These are phyloP conservation scores for Acrocephalus scirpaceus DNA, from an alignment of 2,797 vertebrate species.

Conservation along the genomic window DNA sequence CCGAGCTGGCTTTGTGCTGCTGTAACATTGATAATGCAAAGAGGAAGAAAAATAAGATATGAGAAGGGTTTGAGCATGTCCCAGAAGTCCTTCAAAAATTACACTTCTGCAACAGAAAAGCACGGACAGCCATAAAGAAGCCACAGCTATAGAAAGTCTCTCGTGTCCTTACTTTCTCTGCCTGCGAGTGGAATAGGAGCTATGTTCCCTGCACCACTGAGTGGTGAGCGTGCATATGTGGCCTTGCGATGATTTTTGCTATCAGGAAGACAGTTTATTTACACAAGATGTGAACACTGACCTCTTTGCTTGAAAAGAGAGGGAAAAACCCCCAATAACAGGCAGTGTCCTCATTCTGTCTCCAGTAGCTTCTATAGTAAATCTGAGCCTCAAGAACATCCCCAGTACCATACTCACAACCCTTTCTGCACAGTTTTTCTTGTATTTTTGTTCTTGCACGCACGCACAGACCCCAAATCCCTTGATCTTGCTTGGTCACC, in stretches of 20 bases:
- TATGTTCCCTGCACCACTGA: not conserved
- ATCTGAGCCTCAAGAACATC: not conserved
- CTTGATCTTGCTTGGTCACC: not conserved
- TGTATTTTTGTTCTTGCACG: not conserved
- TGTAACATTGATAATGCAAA: not conserved
- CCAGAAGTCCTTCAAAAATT: not conserved
- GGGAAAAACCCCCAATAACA: not conserved
- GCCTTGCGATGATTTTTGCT: not conserved
- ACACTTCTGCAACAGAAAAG: not conserved
- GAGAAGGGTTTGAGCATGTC: not conserved
- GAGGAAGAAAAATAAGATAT: not conserved
- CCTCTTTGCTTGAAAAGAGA: not conserved
- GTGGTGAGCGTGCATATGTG: not conserved
- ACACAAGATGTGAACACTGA: not conserved
- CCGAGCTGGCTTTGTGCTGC: not conserved
- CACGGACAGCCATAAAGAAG: not conserved
- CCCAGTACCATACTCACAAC: not conserved
- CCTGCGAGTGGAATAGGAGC: not conserved
- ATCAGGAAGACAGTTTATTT: not conserved
- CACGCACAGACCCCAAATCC: fast-evolving
- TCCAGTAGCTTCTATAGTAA: not conserved
- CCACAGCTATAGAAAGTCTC: not conserved
- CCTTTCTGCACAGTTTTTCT: not conserved
- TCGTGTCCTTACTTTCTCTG: not conserved
- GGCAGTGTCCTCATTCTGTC: not conserved